Percentiles rank a stretch among this genome's conserved stretches.
These are phyloP conservation scores for Brenthis hecate DNA, from an alignment of 2,888 invertebrate genomes.

Conservation along the genomic window DNA sequence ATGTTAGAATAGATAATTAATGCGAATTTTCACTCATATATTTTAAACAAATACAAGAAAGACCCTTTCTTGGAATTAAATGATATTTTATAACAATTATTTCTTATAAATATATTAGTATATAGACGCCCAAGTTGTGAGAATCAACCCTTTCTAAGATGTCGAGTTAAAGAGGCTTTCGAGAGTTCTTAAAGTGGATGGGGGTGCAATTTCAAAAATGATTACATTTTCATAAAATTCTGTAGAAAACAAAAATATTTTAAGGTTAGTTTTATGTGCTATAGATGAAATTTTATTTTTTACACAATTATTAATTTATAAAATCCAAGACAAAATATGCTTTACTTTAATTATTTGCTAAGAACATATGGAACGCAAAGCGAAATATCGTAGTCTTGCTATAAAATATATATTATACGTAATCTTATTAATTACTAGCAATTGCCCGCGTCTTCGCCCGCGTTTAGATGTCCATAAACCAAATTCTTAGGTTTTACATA, in stretches of 20 bases:
- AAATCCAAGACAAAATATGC: too few species aligned
- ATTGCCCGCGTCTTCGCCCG: too few species aligned
- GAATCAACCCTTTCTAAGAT: conserved; percentile 24
- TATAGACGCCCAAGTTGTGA: conserved; percentile 11
- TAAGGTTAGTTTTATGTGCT: conserved; percentile 54
- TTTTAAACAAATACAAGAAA: too few species aligned
- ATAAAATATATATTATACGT: too few species aligned
- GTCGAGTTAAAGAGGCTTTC: conserved; percentile 18
- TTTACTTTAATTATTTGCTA: too few species aligned
- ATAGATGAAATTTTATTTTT: neutral
- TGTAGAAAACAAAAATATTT: conserved; percentile 47
- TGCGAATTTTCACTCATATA: too few species aligned
- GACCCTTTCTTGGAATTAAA: neutral
- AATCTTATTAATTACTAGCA: too few species aligned
- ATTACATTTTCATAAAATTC: conserved; percentile 6
- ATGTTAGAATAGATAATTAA: too few species aligned
- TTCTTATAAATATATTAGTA: neutral
- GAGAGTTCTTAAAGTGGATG: conserved; percentile 21
- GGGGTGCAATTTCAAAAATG: conserved; percentile 13
- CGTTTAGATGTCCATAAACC: too few species aligned
- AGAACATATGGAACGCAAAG: too few species aligned
- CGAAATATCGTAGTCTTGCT: too few species aligned
- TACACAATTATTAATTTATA: neutral
- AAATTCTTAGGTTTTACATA: too few species aligned
- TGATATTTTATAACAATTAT: neutral